phyloP scores from a whole-genome alignment of 1,140 invertebrate genomes.

The Acromyrmex heyeri region DNA sequence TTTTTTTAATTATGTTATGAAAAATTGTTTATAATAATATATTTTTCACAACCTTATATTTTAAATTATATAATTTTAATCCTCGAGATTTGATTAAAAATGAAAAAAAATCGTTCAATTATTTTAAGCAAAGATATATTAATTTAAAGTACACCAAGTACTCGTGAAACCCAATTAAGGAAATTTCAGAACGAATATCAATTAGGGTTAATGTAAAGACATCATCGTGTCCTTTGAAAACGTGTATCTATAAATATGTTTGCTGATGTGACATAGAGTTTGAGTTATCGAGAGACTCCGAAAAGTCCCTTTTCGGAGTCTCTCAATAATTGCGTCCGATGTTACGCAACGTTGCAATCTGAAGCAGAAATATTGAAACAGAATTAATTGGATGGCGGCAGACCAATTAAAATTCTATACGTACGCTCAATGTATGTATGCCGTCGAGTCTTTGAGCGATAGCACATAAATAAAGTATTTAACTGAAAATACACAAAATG shows the following conservation, averaged over 20 bases:
- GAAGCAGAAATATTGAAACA: slow-evolving; percentile 37
- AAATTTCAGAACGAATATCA: too few relatives aligned
- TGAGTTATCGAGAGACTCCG: background rate
- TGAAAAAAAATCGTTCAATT: too few relatives aligned
- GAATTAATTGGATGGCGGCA: slow-evolving; percentile 68
- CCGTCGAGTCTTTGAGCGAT: slow-evolving; percentile 21
- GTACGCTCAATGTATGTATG: slow-evolving; percentile 3
- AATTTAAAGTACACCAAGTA: too few relatives aligned
- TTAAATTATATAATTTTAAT: too few relatives aligned
- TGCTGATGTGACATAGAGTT: background rate
- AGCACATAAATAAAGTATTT: slow-evolving; percentile 69
- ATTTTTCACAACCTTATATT: too few relatives aligned
- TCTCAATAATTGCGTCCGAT: slow-evolving; percentile 22
- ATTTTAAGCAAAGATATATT: too few relatives aligned
- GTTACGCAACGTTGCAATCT: slow-evolving; percentile 43
- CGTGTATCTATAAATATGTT: background rate
- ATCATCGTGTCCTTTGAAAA: background rate
- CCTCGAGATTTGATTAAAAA: too few relatives aligned
- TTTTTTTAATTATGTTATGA: too few relatives aligned
- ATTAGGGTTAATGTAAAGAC: background rate
- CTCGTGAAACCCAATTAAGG: too few relatives aligned
- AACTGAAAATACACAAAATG: slow-evolving; percentile 55
- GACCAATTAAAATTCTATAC: slow-evolving; percentile 72
- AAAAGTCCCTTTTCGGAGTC: slow-evolving; percentile 16
- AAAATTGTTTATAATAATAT: too few relatives aligned